Percentiles rank a stretch among this genome's conserved stretches.
Conservation (phyloP, 2,888 invertebrate genomes). For the Xylocampa areola region DNA sequence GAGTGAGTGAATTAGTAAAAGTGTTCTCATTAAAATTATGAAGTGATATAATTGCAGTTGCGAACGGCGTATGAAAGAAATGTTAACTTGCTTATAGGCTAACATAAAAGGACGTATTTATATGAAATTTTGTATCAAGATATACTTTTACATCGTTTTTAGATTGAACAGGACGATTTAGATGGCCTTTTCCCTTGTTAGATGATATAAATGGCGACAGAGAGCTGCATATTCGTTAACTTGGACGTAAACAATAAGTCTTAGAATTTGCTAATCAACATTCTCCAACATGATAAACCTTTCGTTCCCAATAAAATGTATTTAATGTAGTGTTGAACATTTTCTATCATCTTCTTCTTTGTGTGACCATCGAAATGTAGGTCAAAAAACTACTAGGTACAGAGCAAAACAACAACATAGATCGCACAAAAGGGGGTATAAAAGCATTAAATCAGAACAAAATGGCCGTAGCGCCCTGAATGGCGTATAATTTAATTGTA, state of each 20-base stretch:
- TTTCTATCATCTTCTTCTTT: conserved; percentile 3
- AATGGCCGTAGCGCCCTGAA: conserved; percentile 79
- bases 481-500: conserved; percentile 88
- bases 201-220: no score
- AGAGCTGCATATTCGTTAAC: neutral
- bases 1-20: conserved; percentile 38
- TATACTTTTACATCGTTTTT: neutral
- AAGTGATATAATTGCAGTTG: conserved; percentile 13
- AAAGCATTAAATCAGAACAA: conserved; percentile 83
- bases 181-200: no score
- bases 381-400: conserved; percentile 46
- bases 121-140: neutral
- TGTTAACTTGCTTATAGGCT: neutral
- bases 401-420: conserved; percentile 54
- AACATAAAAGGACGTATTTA: neutral
- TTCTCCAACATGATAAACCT: neutral
- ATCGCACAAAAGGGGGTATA: conserved; percentile 60
- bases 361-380: conserved; percentile 45
- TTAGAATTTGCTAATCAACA: neutral
- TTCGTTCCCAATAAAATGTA: neutral
- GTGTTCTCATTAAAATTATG: conserved; percentile 32
- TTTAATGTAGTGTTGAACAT: neutral
- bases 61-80: neutral
- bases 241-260: neutral
- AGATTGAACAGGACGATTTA: no score